A percentile compares a stretch with the other conserved stretches of the same genome.
Conservation (phyloP, 2,888 invertebrate genomes). For the Sipunculus nudus region DNA sequence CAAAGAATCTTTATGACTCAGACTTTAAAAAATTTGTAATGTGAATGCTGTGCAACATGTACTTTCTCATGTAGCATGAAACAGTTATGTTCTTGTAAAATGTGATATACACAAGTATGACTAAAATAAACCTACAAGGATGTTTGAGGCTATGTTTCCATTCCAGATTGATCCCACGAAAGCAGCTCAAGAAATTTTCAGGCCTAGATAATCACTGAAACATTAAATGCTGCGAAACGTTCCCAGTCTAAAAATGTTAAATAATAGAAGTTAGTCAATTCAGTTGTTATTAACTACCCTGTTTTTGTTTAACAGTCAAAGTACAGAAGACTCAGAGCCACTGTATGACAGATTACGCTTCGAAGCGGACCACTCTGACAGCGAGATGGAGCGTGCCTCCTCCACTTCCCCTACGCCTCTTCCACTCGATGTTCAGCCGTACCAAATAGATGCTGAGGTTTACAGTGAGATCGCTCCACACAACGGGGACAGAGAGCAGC, state of each 20-base stretch:
- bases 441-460: slow-evolving; percentile 39
- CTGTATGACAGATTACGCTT: slow-evolving; percentile 74
- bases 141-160: no score
- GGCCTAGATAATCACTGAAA: no score
- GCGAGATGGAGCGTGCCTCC: slow-evolving; percentile 54
- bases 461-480: slow-evolving; percentile 26
- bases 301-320: slow-evolving; percentile 44
- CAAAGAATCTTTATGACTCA: no score
- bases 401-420: slow-evolving; percentile 65
- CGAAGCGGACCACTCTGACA: slow-evolving; percentile 49
- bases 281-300: background rate
- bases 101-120: no score
- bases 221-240: no score
- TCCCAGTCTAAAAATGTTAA: background rate
- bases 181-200: no score
- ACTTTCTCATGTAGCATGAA: no score
- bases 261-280: background rate
- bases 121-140: no score
- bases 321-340: slow-evolving; percentile 63
- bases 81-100: no score
- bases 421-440: slow-evolving; percentile 68
- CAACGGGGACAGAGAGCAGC: slow-evolving; percentile 26
- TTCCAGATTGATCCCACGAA: no score
- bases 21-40: no score
- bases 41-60: no score